phyloP scores from a whole-genome alignment of 2,797 vertebrate species.

The Leptodactylus fallax region DNA sequence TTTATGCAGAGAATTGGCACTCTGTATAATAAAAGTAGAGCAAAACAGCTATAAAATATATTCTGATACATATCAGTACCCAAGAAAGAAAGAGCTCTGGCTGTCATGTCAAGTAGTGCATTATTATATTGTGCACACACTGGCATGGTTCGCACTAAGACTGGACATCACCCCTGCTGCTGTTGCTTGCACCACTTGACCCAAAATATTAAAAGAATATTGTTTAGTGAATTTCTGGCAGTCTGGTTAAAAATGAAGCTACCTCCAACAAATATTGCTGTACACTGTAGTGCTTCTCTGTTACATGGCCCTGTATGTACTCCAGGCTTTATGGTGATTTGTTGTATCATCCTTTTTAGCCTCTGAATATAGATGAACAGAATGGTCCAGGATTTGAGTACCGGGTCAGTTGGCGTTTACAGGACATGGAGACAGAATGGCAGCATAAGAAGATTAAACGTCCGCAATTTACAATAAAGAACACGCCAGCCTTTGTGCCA shows the following conservation, averaged over 20 bases:
- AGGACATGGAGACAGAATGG: conserved; percentile 83
- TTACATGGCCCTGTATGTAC: neutral
- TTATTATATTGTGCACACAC: neutral
- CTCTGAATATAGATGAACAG: conserved; percentile 84
- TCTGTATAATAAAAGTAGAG: too few species aligned
- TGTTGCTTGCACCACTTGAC: neutral
- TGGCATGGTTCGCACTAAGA: neutral
- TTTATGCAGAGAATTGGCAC: too few species aligned
- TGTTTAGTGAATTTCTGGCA: neutral
- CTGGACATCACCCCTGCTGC: neutral
- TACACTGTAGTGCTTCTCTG: neutral
- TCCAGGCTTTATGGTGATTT: too few species aligned
- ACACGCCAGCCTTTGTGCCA: conserved; percentile 89
- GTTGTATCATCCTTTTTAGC: conserved; percentile 73
- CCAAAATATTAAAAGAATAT: neutral
- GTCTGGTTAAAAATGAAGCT: neutral
- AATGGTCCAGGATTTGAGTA: conserved; percentile 94
- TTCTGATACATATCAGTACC: too few species aligned
- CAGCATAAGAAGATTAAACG: conserved; percentile 86
- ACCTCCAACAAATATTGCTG: neutral
- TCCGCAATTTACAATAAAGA: conserved; percentile 85
- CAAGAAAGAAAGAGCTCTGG: neutral
- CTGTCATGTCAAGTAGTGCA: neutral
- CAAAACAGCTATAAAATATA: too few species aligned
- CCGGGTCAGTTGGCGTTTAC: conserved; percentile 87